Conservation (phyloP, 2,888 invertebrate genomes). For the Himalopsyche japonica region DNA sequence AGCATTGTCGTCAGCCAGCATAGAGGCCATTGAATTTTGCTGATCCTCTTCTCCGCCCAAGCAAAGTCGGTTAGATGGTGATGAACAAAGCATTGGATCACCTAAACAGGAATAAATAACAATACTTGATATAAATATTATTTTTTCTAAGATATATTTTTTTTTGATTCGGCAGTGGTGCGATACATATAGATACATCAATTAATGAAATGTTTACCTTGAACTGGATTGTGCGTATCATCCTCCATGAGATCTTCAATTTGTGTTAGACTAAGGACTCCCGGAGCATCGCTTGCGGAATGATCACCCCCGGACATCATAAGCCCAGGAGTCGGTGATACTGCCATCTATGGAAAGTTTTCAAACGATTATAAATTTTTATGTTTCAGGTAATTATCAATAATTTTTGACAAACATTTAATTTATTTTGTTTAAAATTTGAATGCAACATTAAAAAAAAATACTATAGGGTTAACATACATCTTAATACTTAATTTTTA, state of each 20-base stretch:
- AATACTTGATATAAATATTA: neutral
- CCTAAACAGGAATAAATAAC: constrained; percentile 44
- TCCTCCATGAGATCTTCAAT: constrained; percentile 72
- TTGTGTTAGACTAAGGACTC: constrained; percentile 61
- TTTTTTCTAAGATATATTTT: too few relatives aligned
- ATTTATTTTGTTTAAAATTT: too few relatives aligned
- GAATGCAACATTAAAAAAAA: too few relatives aligned
- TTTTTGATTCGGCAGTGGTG: too few relatives aligned
- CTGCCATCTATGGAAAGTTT: constrained; percentile 49
- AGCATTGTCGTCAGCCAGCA: constrained; percentile 49
- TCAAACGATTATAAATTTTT: neutral
- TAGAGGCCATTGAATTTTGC: constrained; percentile 43
- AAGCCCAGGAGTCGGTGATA: constrained; percentile 51
- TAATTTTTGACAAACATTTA: too few relatives aligned
- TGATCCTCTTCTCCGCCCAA: constrained; percentile 50
- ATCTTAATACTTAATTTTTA: too few relatives aligned
- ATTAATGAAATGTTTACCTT: constrained; percentile 47
- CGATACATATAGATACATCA: too few relatives aligned
- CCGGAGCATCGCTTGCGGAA: constrained; percentile 46
- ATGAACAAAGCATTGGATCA: constrained; percentile 59
- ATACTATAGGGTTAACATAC: too few relatives aligned
- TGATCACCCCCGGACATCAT: constrained; percentile 44
- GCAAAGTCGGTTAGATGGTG: constrained; percentile 54
- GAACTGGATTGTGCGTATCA: constrained; percentile 63
- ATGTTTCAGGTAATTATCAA: too few relatives aligned